Percentiles rank a stretch among this genome's conserved stretches.
Evolutionary conservation across 2,888 invertebrate genomes (phyloP).

Genomic region (Parnassius smintheus): DNA sequence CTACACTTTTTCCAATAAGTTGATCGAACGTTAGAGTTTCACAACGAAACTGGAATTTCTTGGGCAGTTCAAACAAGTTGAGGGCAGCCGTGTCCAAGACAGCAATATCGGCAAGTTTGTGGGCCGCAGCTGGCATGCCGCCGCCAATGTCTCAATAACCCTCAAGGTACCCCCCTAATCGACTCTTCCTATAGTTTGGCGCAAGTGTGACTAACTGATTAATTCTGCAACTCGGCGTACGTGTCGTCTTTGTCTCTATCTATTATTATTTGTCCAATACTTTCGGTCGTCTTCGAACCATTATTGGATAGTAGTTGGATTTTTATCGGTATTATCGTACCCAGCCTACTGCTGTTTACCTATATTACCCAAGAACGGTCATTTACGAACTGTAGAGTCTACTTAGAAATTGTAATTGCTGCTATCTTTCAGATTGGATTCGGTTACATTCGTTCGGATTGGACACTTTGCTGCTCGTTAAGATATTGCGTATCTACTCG

Average conservation of each 20-base stretch:
- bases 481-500: constrained; percentile 36
- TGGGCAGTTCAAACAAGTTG: constrained; percentile 76
- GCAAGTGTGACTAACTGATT: constrained; percentile 81
- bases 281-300: constrained; percentile 59
- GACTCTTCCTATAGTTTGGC: constrained; percentile 74
- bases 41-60: constrained; percentile 57
- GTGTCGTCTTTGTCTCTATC: constrained; percentile 63
- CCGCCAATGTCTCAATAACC: constrained; percentile 78
- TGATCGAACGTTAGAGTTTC: constrained; percentile 71
- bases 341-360: constrained; percentile 57
- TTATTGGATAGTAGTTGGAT: constrained; percentile 74
- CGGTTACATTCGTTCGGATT: constrained; percentile 56
- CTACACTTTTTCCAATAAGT: constrained; percentile 32
- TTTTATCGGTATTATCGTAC: constrained; percentile 56
- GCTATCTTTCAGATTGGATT: constrained; percentile 69
- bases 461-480: constrained; percentile 51
- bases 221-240: constrained; percentile 68
- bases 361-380: constrained; percentile 65
- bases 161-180: constrained; percentile 78
- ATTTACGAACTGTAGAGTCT: constrained; percentile 59
- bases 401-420: constrained; percentile 71
- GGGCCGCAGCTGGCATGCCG: constrained; percentile 73
- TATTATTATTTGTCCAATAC: constrained; percentile 71
- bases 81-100: constrained; percentile 58
- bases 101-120: constrained; percentile 73